phyloP scores from a whole-genome alignment of 2,113 vertebrate genomes.

The Sturnira hondurensis region DNA sequence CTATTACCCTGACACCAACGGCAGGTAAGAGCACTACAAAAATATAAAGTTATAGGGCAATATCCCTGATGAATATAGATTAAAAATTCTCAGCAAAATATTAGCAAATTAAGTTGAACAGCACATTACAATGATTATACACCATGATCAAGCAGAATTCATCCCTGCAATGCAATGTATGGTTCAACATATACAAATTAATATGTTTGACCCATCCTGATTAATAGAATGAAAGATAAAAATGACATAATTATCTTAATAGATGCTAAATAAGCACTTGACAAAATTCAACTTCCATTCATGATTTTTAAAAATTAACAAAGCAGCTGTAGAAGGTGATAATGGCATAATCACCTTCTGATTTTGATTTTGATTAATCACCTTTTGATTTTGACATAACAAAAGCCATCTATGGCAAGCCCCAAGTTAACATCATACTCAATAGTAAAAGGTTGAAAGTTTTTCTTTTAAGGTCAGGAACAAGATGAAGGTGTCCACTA shows the following conservation, averaged over 20 bases:
- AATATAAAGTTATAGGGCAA: too few relatives aligned
- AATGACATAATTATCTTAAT: not conserved
- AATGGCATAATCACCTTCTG: not conserved
- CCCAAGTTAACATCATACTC: not conserved
- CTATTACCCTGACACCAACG: too few relatives aligned
- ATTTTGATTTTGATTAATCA: too few relatives aligned
- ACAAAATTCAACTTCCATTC: not conserved
- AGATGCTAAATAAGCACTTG: not conserved
- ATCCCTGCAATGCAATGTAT: not conserved
- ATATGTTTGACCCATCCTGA: not conserved
- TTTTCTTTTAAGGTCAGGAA: not conserved
- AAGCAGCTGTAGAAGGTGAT: not conserved
- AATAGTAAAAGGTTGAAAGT: not conserved
- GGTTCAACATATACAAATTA: not conserved
- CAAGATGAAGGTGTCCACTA: not conserved
- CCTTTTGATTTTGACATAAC: not conserved
- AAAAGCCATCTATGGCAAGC: not conserved
- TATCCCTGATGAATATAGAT: too few relatives aligned
- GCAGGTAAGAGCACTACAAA: too few relatives aligned
- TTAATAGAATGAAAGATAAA: not conserved
- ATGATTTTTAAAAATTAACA: not conserved
- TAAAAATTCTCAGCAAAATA: not conserved
- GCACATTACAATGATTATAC: not conserved
- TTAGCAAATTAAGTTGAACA: not conserved
- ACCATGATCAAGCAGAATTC: not conserved